Evolutionary conservation across 2,113 vertebrate genomes (phyloP).

Genomic region (Bubalus kerabau): DNA sequence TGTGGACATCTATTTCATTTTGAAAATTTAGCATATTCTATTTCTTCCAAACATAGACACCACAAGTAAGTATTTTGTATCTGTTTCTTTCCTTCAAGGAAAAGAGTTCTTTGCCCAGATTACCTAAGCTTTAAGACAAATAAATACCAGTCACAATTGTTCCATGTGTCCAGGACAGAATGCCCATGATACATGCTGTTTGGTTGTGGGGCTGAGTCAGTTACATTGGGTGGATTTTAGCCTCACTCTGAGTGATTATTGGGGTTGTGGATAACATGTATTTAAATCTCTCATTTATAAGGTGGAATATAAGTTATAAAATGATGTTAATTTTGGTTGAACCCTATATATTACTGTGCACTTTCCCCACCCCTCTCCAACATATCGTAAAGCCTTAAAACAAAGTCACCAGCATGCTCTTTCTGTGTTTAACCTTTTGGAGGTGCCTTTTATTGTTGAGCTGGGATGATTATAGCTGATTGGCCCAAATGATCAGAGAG

Average conservation of each 20-base stretch:
- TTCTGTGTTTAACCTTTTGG: not conserved
- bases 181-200: not conserved
- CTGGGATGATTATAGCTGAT: not conserved
- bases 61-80: constrained; percentile 3
- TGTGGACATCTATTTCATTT: constrained; percentile 27
- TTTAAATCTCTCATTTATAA: constrained; percentile 70
- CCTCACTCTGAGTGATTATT: constrained; percentile 27
- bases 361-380: not conserved
- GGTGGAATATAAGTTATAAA: constrained; percentile 61
- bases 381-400: not conserved
- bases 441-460: not conserved
- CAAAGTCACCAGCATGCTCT: not conserved
- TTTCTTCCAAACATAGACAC: constrained; percentile 43
- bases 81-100: constrained; percentile 27
- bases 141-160: not conserved
- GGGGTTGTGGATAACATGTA: constrained; percentile 36
- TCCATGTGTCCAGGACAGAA: not conserved
- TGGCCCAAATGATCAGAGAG: not conserved
- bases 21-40: constrained; percentile 20
- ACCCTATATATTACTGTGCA: not conserved
- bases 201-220: constrained; percentile 41
- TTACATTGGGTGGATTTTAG: constrained; percentile 49
- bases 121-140: not conserved
- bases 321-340: constrained; percentile 66
- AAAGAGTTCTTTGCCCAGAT: not conserved